These are phyloP conservation scores for Phasianus colchicus DNA, from an alignment of 2,113 vertebrate species.

Conservation along the genomic window DNA sequence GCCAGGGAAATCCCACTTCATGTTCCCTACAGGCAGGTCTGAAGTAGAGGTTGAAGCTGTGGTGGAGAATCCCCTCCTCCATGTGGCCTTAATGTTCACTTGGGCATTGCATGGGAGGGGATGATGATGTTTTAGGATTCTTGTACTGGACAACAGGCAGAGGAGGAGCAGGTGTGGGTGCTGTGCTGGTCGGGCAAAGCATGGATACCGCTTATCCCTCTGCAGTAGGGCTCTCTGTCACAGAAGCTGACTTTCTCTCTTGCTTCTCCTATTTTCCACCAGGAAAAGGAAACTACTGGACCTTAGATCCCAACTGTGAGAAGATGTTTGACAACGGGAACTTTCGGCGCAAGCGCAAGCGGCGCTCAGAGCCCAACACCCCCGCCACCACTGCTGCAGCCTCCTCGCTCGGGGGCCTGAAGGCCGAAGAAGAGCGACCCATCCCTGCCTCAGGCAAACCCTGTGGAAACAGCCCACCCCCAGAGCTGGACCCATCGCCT, in stretches of 20 bases:
- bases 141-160: neutral
- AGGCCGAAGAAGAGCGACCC: slow-evolving; percentile 81
- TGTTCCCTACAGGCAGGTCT: rapidly evolving
- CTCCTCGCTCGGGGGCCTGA: slow-evolving; percentile 68
- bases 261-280: neutral
- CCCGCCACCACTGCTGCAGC: neutral
- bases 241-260: neutral
- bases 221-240: neutral
- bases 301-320: slow-evolving; percentile 97
- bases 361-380: slow-evolving; percentile 84
- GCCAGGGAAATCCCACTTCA: neutral
- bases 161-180: neutral
- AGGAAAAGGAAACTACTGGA: slow-evolving; percentile 99
- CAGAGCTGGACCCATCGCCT: slow-evolving; percentile 82
- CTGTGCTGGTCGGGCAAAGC: rapidly evolving
- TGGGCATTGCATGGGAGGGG: rapidly evolving
- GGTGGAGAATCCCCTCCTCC: neutral
- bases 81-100: neutral
- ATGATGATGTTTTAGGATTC: neutral
- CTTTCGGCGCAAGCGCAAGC: slow-evolving; percentile 95
- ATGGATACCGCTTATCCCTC: neutral
- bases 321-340: slow-evolving; percentile 99
- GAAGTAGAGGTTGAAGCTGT: neutral
- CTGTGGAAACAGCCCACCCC: slow-evolving; percentile 79
- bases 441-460: slow-evolving; percentile 60